These are phyloP conservation scores for Chaetops frenatus DNA, from an alignment of 2,113 vertebrate species.

Conservation along the genomic window DNA sequence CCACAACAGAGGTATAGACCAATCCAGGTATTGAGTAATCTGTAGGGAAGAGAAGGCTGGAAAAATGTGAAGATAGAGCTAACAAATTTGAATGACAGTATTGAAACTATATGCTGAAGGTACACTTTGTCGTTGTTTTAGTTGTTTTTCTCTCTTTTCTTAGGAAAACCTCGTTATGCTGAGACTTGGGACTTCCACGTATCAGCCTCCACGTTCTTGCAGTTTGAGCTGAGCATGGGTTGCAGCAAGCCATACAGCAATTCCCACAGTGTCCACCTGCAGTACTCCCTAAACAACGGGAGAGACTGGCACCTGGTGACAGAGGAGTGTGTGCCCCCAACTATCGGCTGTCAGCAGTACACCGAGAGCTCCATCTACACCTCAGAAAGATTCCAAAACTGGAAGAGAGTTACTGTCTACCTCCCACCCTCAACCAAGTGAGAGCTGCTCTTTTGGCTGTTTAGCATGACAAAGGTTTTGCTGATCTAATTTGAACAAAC, in stretches of 20 bases:
- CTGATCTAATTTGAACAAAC: conserved; percentile 58
- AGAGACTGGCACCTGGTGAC: conserved; percentile 91
- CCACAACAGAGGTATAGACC: not conserved
- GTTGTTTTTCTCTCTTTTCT: not conserved
- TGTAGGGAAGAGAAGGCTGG: not conserved
- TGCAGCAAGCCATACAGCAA: conserved; percentile 89
- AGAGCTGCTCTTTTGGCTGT: conserved; percentile 43
- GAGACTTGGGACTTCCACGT: conserved; percentile 98
- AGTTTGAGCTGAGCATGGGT: conserved; percentile 96
- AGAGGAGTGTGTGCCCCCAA: conserved; percentile 93
- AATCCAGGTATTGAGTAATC: not conserved
- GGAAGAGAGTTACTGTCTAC: conserved; percentile 91
- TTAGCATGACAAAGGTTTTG: conserved; percentile 30
- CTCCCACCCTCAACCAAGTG: conserved; percentile 80
- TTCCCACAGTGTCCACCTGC: conserved; percentile 83
- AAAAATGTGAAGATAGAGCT: not conserved
- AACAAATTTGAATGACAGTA: not conserved
- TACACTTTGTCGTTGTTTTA: not conserved
- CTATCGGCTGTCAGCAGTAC: conserved; percentile 90
- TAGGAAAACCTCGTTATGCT: conserved; percentile 92
- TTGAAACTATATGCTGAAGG: not conserved
- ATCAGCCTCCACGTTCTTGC: conserved; percentile 88
- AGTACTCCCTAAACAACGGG: conserved; percentile 91
- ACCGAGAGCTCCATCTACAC: conserved; percentile 90
- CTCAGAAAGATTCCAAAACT: conserved; percentile 88